Percentiles rank a stretch among this genome's conserved stretches.
phyloP scores from a whole-genome alignment of 2,113 vertebrate species.

The Oryctolagus cuniculus region mOryCun1.1 NC_091434.1:146819501-146820000 shows the following conservation, averaged over 20 bases:
- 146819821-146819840: background rate
- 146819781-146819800: background rate
- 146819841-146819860: background rate
- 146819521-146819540: background rate
- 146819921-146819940: background rate
- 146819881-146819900: background rate
- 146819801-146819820: background rate
- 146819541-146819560: background rate
- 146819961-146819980: too few species aligned
- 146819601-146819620: background rate
- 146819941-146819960: background rate
- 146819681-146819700: background rate
- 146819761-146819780: background rate
- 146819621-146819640: background rate
- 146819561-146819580: background rate
- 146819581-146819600: background rate
- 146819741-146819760: background rate
- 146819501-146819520: background rate
- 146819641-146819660: background rate
- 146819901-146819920: background rate
- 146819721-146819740: background rate
- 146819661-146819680: background rate
- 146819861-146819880: background rate
- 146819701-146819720: background rate
- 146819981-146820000: background rate